Base-by-base conservation (phyloP, 2,888 invertebrate genomes). In the Abscondita cerata region DNA sequence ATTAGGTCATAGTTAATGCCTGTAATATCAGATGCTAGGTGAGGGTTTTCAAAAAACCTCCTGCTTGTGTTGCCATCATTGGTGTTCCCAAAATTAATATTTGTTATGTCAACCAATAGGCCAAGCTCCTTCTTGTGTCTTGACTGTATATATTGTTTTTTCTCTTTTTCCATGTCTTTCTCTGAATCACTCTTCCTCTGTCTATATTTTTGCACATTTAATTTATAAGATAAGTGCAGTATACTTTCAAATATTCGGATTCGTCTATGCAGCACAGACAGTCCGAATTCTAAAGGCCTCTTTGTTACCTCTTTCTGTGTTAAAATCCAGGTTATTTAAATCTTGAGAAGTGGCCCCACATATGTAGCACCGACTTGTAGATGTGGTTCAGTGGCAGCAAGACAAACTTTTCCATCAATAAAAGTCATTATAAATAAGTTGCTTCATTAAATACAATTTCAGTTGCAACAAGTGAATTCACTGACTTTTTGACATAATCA, bases 181-280 rank as follows among this genome's bases (percentile, higher is more conserved):
- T 64, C 52, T 51, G 13, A 48, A 40, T 58, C 15, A 0, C 20
- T 31, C 38, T 58, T 41, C 18, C 1, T 4, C 11, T 33, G 38
- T 20, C 51, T 25, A 12, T 48, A 63, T 41, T 60, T 62, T 50
- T 59, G 13, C 1, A 61, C 44, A 6, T 71, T 66, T 9, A 75
- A 52, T 57, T 74, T 75, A 54, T 78, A 75, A 12, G 74, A 50
- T 8, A 78, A 16, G 65, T 77, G 75, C 9, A 77, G 54, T 6
- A 76, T 20, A 33, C 55, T 67, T 64, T 74, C 70, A 62, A 75
- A 73, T 41, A 70, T 56, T 31, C 73, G 44, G 16, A 75, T 75
- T 56, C 74, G 65, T 6, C 71, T 71, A 59, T 75, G 75, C 15
- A 75, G 57, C 18, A 70, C 54, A 12, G 73, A 75, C n/a, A 75